Evolutionary conservation across 2,888 invertebrate genomes (phyloP).

Genomic region (Microchrysa polita): DNA sequence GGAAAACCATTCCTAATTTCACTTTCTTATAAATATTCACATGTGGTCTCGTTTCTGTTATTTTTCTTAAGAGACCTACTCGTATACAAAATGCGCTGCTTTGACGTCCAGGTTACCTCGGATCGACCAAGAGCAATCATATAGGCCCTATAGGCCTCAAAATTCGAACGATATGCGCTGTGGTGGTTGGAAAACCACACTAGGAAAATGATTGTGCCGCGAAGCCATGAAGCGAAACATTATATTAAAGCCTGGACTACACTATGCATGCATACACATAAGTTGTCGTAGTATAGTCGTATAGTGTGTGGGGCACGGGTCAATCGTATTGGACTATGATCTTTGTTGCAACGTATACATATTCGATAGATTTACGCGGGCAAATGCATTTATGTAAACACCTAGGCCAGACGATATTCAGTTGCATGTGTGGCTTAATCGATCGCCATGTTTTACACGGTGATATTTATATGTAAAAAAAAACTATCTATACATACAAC

Average conservation of each 20-base stretch:
- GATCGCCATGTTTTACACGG: background rate
- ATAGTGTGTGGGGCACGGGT: background rate
- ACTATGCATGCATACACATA: background rate
- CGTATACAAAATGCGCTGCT: too few species aligned
- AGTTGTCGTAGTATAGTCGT: too few species aligned
- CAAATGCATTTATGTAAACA: background rate
- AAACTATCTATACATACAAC: background rate
- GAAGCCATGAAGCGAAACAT: conserved; percentile 28
- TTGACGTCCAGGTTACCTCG: background rate
- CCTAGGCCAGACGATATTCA: too few species aligned
- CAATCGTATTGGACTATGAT: background rate
- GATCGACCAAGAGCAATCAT: background rate
- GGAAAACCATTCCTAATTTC: conserved; percentile 27
- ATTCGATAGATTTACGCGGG: background rate
- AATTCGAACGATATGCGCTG: background rate
- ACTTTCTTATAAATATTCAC: conserved; percentile 18
- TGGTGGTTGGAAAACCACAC: conserved; percentile 1
- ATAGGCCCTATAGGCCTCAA: too few species aligned
- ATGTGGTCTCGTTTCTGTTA: background rate
- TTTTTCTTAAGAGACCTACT: too few species aligned
- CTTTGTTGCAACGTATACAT: background rate
- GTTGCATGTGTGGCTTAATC: background rate
- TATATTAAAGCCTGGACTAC: background rate
- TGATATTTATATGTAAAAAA: background rate
- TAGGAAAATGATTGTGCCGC: background rate